Percentiles rank a stretch among this genome's conserved stretches.
phyloP scores from a whole-genome alignment of 2,797 vertebrate genomes.

The Malacoraja senta region DNA sequence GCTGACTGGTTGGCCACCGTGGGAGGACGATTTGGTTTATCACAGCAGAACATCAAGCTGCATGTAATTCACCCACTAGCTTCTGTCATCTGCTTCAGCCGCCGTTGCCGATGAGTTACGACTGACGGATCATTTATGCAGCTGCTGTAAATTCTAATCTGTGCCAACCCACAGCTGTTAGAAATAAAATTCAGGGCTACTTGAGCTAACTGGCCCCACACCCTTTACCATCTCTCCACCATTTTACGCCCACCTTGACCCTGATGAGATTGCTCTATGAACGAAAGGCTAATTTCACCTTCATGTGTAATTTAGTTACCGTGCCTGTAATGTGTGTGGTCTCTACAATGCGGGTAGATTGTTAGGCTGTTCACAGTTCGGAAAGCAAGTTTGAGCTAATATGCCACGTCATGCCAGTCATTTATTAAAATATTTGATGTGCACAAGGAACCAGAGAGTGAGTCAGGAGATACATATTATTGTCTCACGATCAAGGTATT shows the following conservation, averaged over 20 bases:
- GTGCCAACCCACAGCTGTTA: constrained; percentile 22
- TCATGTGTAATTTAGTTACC: neutral
- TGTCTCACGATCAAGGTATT: neutral
- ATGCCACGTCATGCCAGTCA: neutral
- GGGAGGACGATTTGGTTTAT: constrained; percentile 36
- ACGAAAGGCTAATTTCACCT: neutral
- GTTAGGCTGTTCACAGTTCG: neutral
- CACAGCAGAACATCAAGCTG: constrained; percentile 38
- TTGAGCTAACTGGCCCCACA: neutral
- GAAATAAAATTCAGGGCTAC: neutral
- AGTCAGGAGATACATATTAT: neutral
- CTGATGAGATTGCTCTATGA: neutral
- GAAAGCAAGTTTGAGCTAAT: neutral
- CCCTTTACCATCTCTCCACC: neutral
- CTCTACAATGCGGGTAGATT: neutral
- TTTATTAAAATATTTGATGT: neutral
- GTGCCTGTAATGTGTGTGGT: neutral
- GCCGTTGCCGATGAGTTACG: constrained; percentile 13
- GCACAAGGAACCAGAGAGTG: neutral
- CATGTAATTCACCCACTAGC: constrained; percentile 37
- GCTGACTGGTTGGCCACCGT: constrained; percentile 34
- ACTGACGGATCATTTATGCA: constrained; percentile 32
- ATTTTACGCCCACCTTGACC: neutral
- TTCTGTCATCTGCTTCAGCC: constrained; percentile 32
- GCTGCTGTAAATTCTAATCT: constrained; percentile 23